These are phyloP conservation scores for Darevskia nairensis DNA, from an alignment of 2,797 vertebrate genomes.

Conservation along the genomic window DNA sequence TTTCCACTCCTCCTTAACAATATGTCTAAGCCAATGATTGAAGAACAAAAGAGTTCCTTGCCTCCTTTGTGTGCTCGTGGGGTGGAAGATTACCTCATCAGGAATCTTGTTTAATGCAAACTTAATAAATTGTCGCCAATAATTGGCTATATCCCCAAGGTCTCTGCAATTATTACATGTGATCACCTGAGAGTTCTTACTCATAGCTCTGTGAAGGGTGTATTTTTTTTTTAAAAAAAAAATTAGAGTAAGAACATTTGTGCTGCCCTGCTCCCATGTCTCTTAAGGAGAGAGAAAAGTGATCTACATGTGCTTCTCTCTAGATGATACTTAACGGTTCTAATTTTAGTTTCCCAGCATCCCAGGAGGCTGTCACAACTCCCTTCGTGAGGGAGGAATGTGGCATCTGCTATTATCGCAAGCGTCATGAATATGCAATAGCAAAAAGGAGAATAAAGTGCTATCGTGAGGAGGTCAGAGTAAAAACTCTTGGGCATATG, in stretches of 20 bases:
- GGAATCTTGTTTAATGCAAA: conserved; percentile 49
- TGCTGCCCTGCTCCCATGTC: conserved; percentile 1
- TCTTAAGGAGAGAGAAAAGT: conserved; percentile 51
- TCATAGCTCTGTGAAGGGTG: background rate
- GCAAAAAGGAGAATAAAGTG: background rate
- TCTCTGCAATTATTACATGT: conserved; percentile 36
- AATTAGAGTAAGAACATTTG: background rate
- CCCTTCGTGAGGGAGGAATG: conserved; percentile 67
- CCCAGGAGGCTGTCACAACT: conserved; percentile 72
- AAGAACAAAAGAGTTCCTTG: conserved; percentile 45
- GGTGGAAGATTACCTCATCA: background rate
- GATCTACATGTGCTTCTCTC: conserved; percentile 62
- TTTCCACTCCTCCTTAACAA: background rate
- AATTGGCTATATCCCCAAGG: conserved; percentile 39
- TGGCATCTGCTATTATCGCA: conserved; percentile 73
- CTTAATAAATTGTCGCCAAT: conserved; percentile 38
- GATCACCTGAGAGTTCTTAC: conserved; percentile 56
- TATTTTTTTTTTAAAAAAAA: no score
- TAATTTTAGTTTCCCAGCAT: conserved; percentile 78
- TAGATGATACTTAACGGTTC: conserved; percentile 69
- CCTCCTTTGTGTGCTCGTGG: background rate
- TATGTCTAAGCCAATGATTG: conserved; percentile 38
- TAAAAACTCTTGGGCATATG: background rate
- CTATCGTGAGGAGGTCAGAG: background rate
- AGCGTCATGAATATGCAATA: conserved; percentile 44